A percentile compares a stretch with the other conserved stretches of the same genome.
phyloP scores from a whole-genome alignment of 2,888 invertebrate species.

The Girardia tigrina region DNA sequence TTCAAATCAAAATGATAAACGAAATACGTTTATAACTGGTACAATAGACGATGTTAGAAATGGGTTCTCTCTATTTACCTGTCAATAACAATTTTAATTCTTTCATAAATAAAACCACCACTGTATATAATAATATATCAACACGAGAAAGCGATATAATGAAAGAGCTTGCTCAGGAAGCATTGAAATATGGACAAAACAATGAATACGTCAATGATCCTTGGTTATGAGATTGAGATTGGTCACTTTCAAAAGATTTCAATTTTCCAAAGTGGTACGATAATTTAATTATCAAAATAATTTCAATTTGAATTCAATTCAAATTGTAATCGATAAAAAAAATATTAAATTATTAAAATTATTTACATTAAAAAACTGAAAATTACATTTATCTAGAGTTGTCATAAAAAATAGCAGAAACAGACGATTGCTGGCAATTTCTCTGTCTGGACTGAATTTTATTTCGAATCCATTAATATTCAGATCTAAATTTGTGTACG shows the following conservation, averaged over 20 bases:
- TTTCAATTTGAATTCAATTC: no score
- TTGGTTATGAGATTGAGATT: constrained; percentile 94
- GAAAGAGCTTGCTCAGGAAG: constrained; percentile 68
- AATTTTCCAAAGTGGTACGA: constrained; percentile 72
- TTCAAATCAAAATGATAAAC: constrained; percentile 61
- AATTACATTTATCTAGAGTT: no score
- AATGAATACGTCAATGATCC: constrained; percentile 55
- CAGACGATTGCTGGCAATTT: no score
- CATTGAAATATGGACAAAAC: constrained; percentile 53
- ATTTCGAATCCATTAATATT: no score
- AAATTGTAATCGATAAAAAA: no score
- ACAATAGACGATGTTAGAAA: constrained; percentile 67
- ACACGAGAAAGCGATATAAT: constrained; percentile 66
- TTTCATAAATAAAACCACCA: constrained; percentile 68
- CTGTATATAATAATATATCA: constrained; percentile 68
- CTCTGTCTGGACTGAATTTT: no score
- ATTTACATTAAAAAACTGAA: no score
- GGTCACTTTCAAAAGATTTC: constrained; percentile 56
- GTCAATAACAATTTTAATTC: constrained; percentile 76
- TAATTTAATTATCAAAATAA: no score
- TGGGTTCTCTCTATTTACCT: constrained; percentile 74
- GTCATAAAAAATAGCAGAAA: no score
- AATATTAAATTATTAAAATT: no score
- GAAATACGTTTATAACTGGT: constrained; percentile 75
- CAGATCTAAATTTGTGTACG: no score